phyloP scores from a whole-genome alignment of 2,888 invertebrate genomes.

The Tetragnatha montana region DNA sequence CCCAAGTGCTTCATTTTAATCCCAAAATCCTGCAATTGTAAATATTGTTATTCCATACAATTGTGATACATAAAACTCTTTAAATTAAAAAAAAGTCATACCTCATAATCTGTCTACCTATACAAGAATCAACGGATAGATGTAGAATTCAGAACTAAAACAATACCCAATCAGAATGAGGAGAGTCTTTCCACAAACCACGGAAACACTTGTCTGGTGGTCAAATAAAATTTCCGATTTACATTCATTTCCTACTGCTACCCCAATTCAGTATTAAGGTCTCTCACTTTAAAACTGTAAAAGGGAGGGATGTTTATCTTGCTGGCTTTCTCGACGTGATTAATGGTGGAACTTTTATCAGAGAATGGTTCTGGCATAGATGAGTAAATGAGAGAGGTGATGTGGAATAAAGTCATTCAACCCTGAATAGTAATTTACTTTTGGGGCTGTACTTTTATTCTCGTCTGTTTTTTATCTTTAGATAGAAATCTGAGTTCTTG shows the following conservation, averaged over 20 bases:
- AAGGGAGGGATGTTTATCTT: neutral
- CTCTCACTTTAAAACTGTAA: neutral
- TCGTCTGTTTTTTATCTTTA: neutral
- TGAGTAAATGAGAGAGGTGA: neutral
- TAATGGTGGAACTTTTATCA: neutral
- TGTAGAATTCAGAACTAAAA: too few relatives aligned
- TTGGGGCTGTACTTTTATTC: neutral
- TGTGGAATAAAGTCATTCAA: neutral
- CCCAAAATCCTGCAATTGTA: too few relatives aligned
- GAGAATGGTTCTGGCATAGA: neutral
- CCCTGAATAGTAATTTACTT: neutral
- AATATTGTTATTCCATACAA: too few relatives aligned
- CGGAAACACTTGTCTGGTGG: neutral
- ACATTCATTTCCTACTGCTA: conserved; percentile 9
- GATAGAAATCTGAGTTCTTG: too few relatives aligned
- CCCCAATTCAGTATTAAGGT: neutral
- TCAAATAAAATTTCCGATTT: conserved; percentile 28
- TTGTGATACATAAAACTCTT: too few relatives aligned
- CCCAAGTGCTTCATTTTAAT: too few relatives aligned
- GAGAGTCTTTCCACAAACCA: too few relatives aligned
- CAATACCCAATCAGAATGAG: too few relatives aligned
- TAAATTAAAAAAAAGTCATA: too few relatives aligned
- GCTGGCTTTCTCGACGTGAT: neutral
- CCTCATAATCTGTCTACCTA: too few relatives aligned
- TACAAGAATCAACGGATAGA: too few relatives aligned